Evolutionary conservation across 30 jellyfish, hydroid and myxozoan species (phyloP).

Genomic region (Aurelia sp.): DNA sequence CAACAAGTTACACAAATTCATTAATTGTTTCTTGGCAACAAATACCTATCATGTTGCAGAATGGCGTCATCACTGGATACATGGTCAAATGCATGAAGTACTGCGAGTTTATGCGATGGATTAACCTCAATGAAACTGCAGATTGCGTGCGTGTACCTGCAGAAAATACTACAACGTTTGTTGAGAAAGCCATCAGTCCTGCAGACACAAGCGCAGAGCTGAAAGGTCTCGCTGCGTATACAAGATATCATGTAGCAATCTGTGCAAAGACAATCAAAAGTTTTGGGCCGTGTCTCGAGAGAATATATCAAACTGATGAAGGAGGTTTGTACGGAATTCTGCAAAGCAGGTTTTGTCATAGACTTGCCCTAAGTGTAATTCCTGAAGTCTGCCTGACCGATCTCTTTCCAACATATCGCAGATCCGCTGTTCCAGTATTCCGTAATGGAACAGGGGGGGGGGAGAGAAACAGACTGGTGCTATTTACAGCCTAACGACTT

Average conservation of each 20-base stretch:
- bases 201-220: background rate
- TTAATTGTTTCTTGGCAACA: constrained; percentile 40
- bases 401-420: no score
- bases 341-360: no score
- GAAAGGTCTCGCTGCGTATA: constrained; percentile 15
- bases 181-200: background rate
- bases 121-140: background rate
- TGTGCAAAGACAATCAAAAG: constrained; percentile 47
- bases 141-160: constrained; percentile 47
- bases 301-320: constrained; percentile 38
- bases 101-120: constrained; percentile 32
- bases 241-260: constrained; percentile 27
- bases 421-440: no score
- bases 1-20: background rate
- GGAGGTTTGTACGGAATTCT: background rate
- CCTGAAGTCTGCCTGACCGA: no score
- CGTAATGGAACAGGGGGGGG: no score
- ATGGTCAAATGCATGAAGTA: constrained; percentile 52
- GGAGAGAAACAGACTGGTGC: no score
- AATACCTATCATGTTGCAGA: constrained; percentile 35
- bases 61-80: constrained; percentile 46
- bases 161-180: constrained; percentile 18
- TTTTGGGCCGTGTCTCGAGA: constrained; percentile 47
- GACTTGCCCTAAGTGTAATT: no score
- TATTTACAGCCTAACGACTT: no score